Conservation (phyloP, 2,888 invertebrate species). For the Plebejus anna region DNA sequence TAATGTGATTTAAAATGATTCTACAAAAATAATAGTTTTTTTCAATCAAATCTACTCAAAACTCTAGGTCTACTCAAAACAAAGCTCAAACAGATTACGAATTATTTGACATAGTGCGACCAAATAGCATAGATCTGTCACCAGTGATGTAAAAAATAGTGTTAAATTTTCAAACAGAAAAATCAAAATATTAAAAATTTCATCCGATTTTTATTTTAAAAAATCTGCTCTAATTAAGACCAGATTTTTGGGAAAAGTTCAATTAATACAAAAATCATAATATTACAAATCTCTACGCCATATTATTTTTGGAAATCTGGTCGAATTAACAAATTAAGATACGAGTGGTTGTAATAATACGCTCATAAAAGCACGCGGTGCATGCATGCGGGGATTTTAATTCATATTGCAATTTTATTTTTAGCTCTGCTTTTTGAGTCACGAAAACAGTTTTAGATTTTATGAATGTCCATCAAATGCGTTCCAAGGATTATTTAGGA, state of each 20-base stretch:
- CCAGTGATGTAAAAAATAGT: too few relatives aligned
- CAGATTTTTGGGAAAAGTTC: too few relatives aligned
- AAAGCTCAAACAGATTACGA: too few relatives aligned
- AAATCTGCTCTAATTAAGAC: neutral
- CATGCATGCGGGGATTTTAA: neutral
- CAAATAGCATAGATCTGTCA: too few relatives aligned
- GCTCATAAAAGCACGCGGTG: neutral
- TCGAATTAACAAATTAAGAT: neutral
- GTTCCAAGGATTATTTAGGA: neutral
- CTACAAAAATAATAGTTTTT: too few relatives aligned
- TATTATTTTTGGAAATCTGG: neutral
- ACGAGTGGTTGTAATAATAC: neutral
- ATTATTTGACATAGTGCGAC: too few relatives aligned
- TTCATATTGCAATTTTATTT: constrained; percentile 13
- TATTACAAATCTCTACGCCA: neutral
- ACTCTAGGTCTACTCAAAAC: too few relatives aligned
- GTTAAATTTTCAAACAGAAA: too few relatives aligned
- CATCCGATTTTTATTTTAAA: neutral
- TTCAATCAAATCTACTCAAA: too few relatives aligned
- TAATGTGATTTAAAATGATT: too few relatives aligned
- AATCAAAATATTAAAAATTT: neutral
- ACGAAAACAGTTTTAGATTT: constrained; percentile 10
- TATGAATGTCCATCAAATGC: neutral
- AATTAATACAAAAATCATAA: too few relatives aligned
- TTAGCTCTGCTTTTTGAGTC: constrained; percentile 3